A percentile compares a stretch with the other conserved stretches of the same genome.
These are phyloP conservation scores for Cabera pusaria DNA, from an alignment of 2,888 invertebrate species.

Conservation along the genomic window DNA sequence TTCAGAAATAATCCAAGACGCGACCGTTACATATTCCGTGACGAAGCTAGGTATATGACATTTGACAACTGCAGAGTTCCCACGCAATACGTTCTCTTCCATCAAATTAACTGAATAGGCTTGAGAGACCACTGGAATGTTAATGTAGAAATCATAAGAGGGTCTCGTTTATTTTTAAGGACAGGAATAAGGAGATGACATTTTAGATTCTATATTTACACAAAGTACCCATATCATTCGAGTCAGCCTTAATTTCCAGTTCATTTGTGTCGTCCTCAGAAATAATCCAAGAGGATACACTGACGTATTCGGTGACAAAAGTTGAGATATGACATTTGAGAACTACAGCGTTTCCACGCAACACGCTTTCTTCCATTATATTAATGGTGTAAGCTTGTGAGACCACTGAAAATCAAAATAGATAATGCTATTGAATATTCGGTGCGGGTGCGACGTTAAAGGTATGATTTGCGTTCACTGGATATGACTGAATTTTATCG, in stretches of 20 bases:
- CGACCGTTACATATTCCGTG: constrained; percentile 93
- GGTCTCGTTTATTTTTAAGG: constrained; percentile 15
- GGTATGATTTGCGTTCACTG: too few species aligned
- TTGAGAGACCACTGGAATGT: constrained; percentile 93
- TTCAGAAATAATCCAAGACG: constrained; percentile 93
- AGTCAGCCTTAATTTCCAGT: constrained; percentile 75
- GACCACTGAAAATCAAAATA: constrained; percentile 86
- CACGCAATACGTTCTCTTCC: constrained; percentile 95
- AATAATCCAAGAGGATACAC: constrained; percentile 93
- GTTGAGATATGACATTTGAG: constrained; percentile 96
- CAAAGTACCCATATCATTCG: constrained; percentile 66
- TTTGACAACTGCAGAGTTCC: constrained; percentile 95
- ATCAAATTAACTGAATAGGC: constrained; percentile 94
- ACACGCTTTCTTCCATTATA: constrained; percentile 95
- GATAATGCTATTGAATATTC: constrained; percentile 14
- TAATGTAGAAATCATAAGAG: neutral
- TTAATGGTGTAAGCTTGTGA: constrained; percentile 94
- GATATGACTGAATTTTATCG: too few species aligned
- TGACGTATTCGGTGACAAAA: constrained; percentile 95
- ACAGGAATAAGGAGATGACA: constrained; percentile 29
- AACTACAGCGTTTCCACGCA: constrained; percentile 94
- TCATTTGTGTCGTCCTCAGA: constrained; percentile 84
- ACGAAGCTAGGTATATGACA: constrained; percentile 97
- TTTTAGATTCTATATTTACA: constrained; percentile 11
- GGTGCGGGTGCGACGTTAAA: too few species aligned